phyloP scores from a whole-genome alignment of 2,888 invertebrate species.

The Lithophane socia region DNA sequence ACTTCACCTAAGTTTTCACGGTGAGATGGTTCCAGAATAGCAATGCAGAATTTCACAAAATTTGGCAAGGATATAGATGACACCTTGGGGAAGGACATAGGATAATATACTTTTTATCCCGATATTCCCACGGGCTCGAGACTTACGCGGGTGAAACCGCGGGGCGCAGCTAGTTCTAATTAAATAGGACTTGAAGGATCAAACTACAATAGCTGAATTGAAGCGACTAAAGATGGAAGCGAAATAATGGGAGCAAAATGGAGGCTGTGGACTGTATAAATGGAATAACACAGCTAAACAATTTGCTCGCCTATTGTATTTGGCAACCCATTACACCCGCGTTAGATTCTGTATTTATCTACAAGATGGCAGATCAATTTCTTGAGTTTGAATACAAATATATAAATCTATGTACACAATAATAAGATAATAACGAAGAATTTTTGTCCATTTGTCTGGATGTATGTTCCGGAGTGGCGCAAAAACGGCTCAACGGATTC shows the following conservation, averaged over 20 bases:
- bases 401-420: too few relatives aligned
- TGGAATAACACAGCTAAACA: constrained; percentile 46
- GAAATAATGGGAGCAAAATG: constrained; percentile 43
- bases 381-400: constrained; percentile 14
- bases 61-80: too few relatives aligned
- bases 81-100: too few relatives aligned
- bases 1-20: too few relatives aligned
- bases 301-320: constrained; percentile 40
- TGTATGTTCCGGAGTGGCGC: background rate
- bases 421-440: background rate
- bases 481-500: background rate
- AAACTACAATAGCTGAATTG: constrained; percentile 45
- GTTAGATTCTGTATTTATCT: constrained; percentile 11
- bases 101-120: too few relatives aligned
- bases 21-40: too few relatives aligned
- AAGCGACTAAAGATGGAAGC: constrained; percentile 37
- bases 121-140: too few relatives aligned
- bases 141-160: too few relatives aligned
- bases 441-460: background rate
- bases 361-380: constrained; percentile 18
- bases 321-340: constrained; percentile 13
- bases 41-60: too few relatives aligned
- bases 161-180: background rate
- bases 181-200: constrained; percentile 42
- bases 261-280: constrained; percentile 29